Base-by-base conservation (phyloP, 1,140 invertebrate species). In the Patella vulgata region DNA sequence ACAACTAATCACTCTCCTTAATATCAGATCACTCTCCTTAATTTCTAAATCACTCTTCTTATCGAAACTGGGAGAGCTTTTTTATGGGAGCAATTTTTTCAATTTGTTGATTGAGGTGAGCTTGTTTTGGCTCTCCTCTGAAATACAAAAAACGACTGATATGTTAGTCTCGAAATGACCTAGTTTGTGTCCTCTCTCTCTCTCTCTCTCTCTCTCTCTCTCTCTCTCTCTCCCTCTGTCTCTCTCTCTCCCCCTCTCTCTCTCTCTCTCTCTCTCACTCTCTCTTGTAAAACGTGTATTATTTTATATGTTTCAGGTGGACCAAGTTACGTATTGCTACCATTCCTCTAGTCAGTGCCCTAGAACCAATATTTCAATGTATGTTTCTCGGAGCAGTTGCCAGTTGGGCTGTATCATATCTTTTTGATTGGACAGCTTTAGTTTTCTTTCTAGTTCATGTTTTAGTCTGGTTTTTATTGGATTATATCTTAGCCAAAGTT, bases 281-380 rank as follows among this genome's bases (percentile, higher is more conserved):
- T 21, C 43, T 44, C 3, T 21, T 23, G 19, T 23, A 1, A 0
- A 1, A 6, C n/a, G 43, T 6, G 14, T 1, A n/a, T n/a, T n/a
- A n/a, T n/a, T n/a, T n/a, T n/a, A n/a, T 6, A 55, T 19, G 25
- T 85, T 85, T 42, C 76, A 90, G 96, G 63, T 99, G 97, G 97
- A 93, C 94, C 14, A 97, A 98, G 82, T 85, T 99, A 12, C 86
- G 97, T 25, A 91, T 96, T 63, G 95, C 96, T 0, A 98, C 99
- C 95, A 86, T 97, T 53, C 96, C 97, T 0, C 94, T 91, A 8
- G 93, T 95, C 59, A 88, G 90, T 19, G 94, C 92, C 8, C 85
- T 98, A 19, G 97, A 99, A 82, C 97, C 97, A 1, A 84, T 98
- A 12, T 94, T 92, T 64, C 96, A 99, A 86, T 98, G 97, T 84